These are phyloP conservation scores for Sphaerophoria taeniata DNA, from an alignment of 2,888 invertebrate species.

Conservation along the genomic window DNA sequence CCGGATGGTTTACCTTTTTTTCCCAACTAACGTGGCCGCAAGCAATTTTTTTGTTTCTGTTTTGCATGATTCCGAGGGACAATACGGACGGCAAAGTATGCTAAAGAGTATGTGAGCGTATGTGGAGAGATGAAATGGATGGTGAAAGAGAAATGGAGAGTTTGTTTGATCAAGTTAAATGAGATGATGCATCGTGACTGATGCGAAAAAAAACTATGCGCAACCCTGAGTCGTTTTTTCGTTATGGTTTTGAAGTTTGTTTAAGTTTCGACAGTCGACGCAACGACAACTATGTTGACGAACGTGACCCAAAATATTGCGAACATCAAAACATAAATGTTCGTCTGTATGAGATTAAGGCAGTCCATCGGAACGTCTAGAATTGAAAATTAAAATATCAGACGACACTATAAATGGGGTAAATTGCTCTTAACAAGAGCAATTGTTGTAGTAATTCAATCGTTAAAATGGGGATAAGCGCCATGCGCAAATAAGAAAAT, in stretches of 20 bases:
- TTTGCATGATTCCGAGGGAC: slow-evolving; percentile 1
- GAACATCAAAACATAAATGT: background rate
- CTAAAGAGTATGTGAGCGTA: slow-evolving; percentile 11
- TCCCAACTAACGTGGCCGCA: slow-evolving; percentile 40
- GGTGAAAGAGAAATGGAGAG: background rate
- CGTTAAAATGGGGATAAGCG: slow-evolving; percentile 71
- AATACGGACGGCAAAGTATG: background rate
- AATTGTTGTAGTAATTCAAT: slow-evolving; percentile 72
- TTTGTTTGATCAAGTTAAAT: slow-evolving; percentile 42
- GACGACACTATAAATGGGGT: slow-evolving; percentile 40
- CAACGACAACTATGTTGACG: background rate
- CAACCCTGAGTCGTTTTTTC: slow-evolving; percentile 4
- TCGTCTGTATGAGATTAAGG: slow-evolving; percentile 7
- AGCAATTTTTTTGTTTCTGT: background rate
- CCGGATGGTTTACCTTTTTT: slow-evolving; percentile 73
- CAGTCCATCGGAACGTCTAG: too few species aligned
- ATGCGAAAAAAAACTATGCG: slow-evolving; percentile 65
- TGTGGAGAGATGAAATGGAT: too few species aligned
- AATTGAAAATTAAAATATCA: slow-evolving; percentile 20
- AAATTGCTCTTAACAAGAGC: slow-evolving; percentile 64
- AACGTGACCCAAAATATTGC: slow-evolving; percentile 43
- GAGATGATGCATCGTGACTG: slow-evolving; percentile 63
- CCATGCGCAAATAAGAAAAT: slow-evolving; percentile 66
- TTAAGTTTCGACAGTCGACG: too few species aligned
- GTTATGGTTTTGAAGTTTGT: too few species aligned